Evolutionary conservation across 2,113 vertebrate genomes (phyloP), one percentile per base, ranked within the genome.

Genomic region (Meriones unguiculatus): DNA sequence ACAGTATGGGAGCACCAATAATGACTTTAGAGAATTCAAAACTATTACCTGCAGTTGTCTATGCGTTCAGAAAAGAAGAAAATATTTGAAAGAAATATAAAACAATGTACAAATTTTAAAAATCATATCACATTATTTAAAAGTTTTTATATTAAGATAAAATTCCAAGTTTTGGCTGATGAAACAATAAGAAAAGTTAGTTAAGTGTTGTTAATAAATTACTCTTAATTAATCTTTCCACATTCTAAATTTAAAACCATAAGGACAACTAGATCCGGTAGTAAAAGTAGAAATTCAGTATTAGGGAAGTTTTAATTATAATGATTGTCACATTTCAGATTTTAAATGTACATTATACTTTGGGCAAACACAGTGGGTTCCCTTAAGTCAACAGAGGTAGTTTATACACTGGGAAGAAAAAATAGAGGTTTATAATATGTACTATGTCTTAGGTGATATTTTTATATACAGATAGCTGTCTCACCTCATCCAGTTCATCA

Each of bases 11-110:
- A 32, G 7, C 15, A 54, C 18, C 32, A 14, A 75, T 57, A 35
- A 30, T 78, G 62, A 87, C 32, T 84, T 87, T 84, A 76, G 13
- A 80, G 24, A 92, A 89, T 89, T 91, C 38, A 46, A 87, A 95
- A 89, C n/a, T 46, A 50, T 3, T 35, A 50, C 28, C 86, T 72
- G 22, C 22, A 38, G 50, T 38, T 46, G 3, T 5, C 30, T 54
- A 41, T 10, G 50, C 78, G 22, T 81, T 92, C 46, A 87, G 38
- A 96, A 86, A 75, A 89, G 2, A 54, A 15, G 18, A 24, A 90
- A 72, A 69, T 38, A 1, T 84, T 89, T 87, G 11, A 94, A 92
- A 89, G 8, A 6, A 18, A 70, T 10, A 78, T 20, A 57, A 2
- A 50, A 91, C 17, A 92, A 84, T 77, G 9, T 65, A 38, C 32